Conservation (phyloP, 1,140 invertebrate genomes). For the Lysiphlebus fabarum region DNA sequence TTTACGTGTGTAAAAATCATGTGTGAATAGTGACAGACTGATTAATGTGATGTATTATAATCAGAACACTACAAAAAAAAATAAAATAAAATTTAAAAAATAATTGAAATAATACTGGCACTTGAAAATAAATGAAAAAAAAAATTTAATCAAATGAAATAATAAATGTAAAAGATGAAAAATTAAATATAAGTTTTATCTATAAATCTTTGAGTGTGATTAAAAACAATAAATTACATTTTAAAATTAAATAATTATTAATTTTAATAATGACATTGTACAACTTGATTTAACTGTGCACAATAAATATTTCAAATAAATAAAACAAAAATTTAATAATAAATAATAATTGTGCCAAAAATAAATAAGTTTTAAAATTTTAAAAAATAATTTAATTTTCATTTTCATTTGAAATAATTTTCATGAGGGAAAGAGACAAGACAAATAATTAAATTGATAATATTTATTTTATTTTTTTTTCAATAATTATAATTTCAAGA, state of each 20-base stretch:
- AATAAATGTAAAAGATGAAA: no score
- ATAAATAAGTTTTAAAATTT: conserved; percentile 9
- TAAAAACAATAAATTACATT: conserved; percentile 5
- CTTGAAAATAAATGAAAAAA: no score
- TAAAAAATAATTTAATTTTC: no score
- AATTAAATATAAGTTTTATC: no score
- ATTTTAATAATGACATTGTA: no score
- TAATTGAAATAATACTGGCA: no score
- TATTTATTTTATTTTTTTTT: no score
- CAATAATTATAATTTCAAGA: no score
- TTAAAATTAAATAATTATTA: background rate
- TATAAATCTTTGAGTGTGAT: background rate
- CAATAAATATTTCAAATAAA: background rate
- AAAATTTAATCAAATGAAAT: no score
- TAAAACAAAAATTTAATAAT: conserved; percentile 11
- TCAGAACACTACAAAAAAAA: background rate
- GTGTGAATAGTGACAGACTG: background rate
- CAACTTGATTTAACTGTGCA: background rate
- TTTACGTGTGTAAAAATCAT: conserved; percentile 15
- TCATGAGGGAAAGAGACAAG: conserved; percentile 9
- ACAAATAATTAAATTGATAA: no score
- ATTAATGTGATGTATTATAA: background rate
- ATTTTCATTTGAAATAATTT: no score
- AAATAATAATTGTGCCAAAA: conserved; percentile 42
- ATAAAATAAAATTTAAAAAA: no score